A percentile compares a stretch with the other conserved stretches of the same genome.
phyloP scores from a whole-genome alignment of 2,797 vertebrate genomes.

The Alca torda region DNA sequence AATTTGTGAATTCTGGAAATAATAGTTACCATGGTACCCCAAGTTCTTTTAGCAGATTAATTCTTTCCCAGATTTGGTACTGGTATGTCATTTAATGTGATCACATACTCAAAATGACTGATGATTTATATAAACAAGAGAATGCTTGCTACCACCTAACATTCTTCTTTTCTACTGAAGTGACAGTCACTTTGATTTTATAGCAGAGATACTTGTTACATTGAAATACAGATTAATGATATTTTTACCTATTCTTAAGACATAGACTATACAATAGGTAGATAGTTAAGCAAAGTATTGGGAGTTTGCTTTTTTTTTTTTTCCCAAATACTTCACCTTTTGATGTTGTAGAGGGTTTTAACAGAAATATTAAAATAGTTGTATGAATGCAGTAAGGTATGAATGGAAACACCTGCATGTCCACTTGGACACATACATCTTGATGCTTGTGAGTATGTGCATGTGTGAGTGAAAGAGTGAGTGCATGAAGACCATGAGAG shows the following conservation, averaged over 20 bases:
- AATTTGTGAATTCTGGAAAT: slow-evolving; percentile 55
- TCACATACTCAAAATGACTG: background rate
- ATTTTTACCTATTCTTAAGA: background rate
- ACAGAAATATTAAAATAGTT: background rate
- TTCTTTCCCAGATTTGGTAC: background rate
- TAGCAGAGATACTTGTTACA: background rate
- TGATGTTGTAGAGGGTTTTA: background rate
- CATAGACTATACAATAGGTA: background rate
- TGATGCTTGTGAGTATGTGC: background rate
- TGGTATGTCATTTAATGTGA: slow-evolving; percentile 10
- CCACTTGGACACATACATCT: background rate
- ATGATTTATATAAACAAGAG: background rate
- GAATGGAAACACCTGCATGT: background rate
- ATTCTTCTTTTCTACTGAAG: background rate
- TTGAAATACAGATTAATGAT: background rate
- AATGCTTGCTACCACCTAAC: background rate
- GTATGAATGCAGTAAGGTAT: background rate
- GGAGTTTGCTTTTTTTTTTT: background rate
- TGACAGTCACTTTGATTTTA: background rate
- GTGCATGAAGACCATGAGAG: background rate
- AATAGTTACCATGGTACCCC: slow-evolving; percentile 64
- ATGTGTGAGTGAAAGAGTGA: background rate
- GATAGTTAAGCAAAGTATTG: background rate
- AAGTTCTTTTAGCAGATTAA: slow-evolving; percentile 19
- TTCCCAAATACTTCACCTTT: background rate